phyloP scores from a whole-genome alignment of 2,888 invertebrate genomes.

The Pheosia tremula region DNA sequence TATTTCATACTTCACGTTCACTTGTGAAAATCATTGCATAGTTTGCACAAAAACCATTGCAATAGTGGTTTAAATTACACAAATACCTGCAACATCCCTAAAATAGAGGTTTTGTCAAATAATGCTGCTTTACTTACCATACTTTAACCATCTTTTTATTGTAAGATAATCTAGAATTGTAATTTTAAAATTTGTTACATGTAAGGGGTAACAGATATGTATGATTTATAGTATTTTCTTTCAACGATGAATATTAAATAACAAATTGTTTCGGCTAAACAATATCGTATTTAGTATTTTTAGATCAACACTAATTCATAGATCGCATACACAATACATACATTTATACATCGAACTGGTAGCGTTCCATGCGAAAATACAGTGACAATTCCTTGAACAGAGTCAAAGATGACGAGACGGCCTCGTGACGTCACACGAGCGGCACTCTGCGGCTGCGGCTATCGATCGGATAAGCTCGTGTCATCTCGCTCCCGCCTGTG shows the following conservation, averaged over 20 bases:
- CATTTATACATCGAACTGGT: conserved; percentile 29
- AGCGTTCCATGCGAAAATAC: conserved; percentile 62
- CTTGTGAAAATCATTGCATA: neutral
- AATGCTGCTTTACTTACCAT: too few relatives aligned
- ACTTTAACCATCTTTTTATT: too few relatives aligned
- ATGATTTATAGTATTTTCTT: neutral
- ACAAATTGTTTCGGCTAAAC: neutral
- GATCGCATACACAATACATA: neutral
- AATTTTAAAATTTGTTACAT: too few relatives aligned
- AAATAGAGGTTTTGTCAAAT: too few relatives aligned
- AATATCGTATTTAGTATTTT: neutral
- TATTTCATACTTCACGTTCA: neutral
- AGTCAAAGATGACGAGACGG: conserved; percentile 82
- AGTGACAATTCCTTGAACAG: conserved; percentile 79
- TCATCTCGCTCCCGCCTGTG: conserved; percentile 65
- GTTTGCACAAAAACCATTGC: too few relatives aligned
- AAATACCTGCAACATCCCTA: too few relatives aligned
- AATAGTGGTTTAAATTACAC: too few relatives aligned
- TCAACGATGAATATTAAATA: neutral
- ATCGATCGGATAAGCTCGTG: conserved; percentile 78
- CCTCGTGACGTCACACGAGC: conserved; percentile 79
- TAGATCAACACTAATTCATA: neutral
- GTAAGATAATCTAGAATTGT: too few relatives aligned
- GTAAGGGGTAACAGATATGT: too few relatives aligned
- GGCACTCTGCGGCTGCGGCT: conserved; percentile 84